Evolutionary conservation across 2,797 vertebrate species (phyloP).

Genomic region (Poecilia picta): DNA sequence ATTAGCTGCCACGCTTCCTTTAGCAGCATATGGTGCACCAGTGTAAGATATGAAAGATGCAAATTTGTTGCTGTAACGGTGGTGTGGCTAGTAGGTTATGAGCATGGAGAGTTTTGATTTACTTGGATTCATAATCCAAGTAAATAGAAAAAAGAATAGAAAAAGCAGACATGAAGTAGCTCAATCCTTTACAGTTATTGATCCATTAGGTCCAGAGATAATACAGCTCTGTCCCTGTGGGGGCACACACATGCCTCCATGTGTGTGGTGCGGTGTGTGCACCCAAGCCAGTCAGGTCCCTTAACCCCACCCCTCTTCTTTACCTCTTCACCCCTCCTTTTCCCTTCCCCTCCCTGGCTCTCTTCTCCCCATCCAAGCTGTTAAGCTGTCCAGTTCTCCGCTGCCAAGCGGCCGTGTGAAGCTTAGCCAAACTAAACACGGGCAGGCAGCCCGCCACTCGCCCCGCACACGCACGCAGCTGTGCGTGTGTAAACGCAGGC

Average conservation of each 20-base stretch:
- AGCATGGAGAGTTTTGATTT: slow-evolving; percentile 10
- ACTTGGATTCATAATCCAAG: slow-evolving; percentile 34
- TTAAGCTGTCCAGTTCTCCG: slow-evolving; percentile 87
- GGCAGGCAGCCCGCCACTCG: slow-evolving; percentile 88
- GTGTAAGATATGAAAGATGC: slow-evolving; percentile 82
- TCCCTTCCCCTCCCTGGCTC: slow-evolving; percentile 63
- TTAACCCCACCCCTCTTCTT: slow-evolving; percentile 63
- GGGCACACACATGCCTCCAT: slow-evolving; percentile 34
- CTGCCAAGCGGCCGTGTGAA: slow-evolving; percentile 93
- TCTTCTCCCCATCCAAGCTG: slow-evolving; percentile 87
- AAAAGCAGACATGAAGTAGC: slow-evolving; percentile 22
- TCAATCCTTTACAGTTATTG: slow-evolving; percentile 54
- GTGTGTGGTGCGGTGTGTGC: slow-evolving; percentile 29
- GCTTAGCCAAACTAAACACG: slow-evolving; percentile 96
- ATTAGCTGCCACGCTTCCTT: slow-evolving; percentile 82
- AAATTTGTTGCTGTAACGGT: slow-evolving; percentile 63
- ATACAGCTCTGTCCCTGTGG: slow-evolving; percentile 42
- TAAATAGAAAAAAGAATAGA: slow-evolving; percentile 1
- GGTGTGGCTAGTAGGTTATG: slow-evolving; percentile 20
- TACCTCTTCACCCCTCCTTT: slow-evolving; percentile 55
- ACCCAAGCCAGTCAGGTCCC: slow-evolving; percentile 55
- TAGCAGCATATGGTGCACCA: slow-evolving; percentile 80
- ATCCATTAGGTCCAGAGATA: slow-evolving; percentile 57
- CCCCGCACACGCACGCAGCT: slow-evolving; percentile 57
- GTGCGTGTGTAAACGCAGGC: slow-evolving; percentile 13